Conservation (phyloP, 64 coral and sea anemone species). For the Actinia tenebrosa region DNA sequence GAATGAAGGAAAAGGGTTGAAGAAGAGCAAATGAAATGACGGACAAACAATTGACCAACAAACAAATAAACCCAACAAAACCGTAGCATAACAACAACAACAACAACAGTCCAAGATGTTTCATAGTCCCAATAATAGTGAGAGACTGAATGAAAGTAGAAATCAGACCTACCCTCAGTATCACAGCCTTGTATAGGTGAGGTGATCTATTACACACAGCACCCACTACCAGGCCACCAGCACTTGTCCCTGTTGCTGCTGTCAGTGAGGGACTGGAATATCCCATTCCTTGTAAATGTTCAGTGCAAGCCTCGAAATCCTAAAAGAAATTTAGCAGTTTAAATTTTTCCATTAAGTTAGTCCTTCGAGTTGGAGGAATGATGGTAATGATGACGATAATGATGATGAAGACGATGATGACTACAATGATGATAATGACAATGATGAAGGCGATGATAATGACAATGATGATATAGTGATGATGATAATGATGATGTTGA, state of each 20-base stretch:
- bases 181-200: conserved; percentile 66
- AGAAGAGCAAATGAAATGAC: too few relatives aligned
- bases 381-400: too few relatives aligned
- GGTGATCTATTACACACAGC: conserved; percentile 87
- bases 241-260: conserved; percentile 71
- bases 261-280: conserved; percentile 74
- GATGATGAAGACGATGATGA: too few relatives aligned
- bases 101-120: background rate
- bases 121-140: background rate
- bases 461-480: too few relatives aligned
- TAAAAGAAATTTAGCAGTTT: background rate
- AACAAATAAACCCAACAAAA: too few relatives aligned
- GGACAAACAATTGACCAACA: too few relatives aligned
- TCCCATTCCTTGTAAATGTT: conserved; percentile 56
- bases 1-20: background rate
- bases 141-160: background rate
- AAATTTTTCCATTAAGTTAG: background rate
- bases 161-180: conserved; percentile 60
- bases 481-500: too few relatives aligned
- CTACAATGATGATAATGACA: too few relatives aligned
- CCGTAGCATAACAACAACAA: background rate
- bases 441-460: too few relatives aligned
- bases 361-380: too few relatives aligned
- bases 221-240: conserved; percentile 75
- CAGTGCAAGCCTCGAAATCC: conserved; percentile 94